These are phyloP conservation scores for Sarcoramphus papa DNA, from an alignment of 2,797 vertebrate genomes.

Conservation along the genomic window DNA sequence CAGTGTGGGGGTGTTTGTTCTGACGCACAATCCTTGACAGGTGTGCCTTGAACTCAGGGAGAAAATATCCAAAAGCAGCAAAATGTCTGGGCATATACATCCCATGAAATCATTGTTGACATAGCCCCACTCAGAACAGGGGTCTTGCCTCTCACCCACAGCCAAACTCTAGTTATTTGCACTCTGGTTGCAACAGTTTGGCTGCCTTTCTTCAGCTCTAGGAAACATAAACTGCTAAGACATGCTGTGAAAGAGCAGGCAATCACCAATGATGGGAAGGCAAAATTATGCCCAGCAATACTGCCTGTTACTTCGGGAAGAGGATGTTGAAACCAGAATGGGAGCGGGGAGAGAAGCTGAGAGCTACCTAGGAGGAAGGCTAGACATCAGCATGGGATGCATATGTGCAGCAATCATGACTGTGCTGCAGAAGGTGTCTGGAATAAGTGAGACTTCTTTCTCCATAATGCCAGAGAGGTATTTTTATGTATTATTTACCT, in stretches of 20 bases:
- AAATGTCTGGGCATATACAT: neutral
- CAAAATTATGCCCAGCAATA: neutral
- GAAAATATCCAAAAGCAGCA: neutral
- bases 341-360: neutral
- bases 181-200: neutral
- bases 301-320: neutral
- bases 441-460: neutral
- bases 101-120: neutral
- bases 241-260: neutral
- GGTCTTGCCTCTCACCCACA: neutral
- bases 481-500: neutral
- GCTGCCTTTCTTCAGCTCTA: neutral
- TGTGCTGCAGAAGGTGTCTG: neutral
- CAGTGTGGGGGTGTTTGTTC: neutral
- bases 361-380: neutral
- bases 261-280: accelerated
- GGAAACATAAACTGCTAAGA: neutral
- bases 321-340: neutral
- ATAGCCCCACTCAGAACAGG: neutral
- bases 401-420: neutral
- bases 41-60: neutral
- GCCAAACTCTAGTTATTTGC: neutral
- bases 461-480: accelerated
- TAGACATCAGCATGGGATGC: neutral
- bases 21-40: neutral